Conservation (phyloP, 2,888 invertebrate species). For the Meiosimyza platycephala region DNA sequence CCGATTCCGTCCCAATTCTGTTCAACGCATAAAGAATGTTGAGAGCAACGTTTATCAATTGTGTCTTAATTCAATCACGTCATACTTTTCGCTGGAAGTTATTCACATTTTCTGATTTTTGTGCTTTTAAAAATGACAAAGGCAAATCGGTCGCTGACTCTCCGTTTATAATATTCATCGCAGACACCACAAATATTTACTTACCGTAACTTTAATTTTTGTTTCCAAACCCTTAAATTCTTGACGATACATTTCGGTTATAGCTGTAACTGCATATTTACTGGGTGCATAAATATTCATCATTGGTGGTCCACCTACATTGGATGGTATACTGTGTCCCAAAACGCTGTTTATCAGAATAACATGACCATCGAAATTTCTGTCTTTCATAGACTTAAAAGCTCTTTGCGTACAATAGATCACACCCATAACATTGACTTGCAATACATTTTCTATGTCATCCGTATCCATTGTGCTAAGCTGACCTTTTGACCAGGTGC, state of each 20-base stretch:
- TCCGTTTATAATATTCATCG: too few species aligned
- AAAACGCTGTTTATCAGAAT: slow-evolving; percentile 65
- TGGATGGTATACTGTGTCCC: slow-evolving; percentile 42
- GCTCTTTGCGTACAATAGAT: slow-evolving; percentile 66
- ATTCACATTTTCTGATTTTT: too few species aligned
- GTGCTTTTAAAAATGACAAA: too few species aligned
- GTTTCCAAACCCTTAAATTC: slow-evolving; percentile 53
- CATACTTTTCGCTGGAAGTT: too few species aligned
- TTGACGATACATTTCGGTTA: slow-evolving; percentile 61
- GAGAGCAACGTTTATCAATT: too few species aligned
- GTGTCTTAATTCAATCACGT: too few species aligned
- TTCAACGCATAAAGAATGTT: too few species aligned
- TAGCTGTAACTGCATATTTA: slow-evolving; percentile 62
- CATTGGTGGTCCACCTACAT: slow-evolving; percentile 34
- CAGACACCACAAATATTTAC: slow-evolving; percentile 28
- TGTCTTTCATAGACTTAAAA: slow-evolving; percentile 65
- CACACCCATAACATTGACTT: slow-evolving; percentile 63
- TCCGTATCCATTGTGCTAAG: slow-evolving; percentile 40
- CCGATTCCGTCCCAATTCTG: too few species aligned
- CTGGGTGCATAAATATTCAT: slow-evolving; percentile 60
- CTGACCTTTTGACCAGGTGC: slow-evolving; percentile 20
- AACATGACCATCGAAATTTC: slow-evolving; percentile 65
- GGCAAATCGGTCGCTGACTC: too few species aligned
- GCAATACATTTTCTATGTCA: slow-evolving; percentile 59
- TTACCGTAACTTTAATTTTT: slow-evolving; percentile 42